Conservation (phyloP, 2,113 vertebrate species). For the Anseranas semipalmata region DNA sequence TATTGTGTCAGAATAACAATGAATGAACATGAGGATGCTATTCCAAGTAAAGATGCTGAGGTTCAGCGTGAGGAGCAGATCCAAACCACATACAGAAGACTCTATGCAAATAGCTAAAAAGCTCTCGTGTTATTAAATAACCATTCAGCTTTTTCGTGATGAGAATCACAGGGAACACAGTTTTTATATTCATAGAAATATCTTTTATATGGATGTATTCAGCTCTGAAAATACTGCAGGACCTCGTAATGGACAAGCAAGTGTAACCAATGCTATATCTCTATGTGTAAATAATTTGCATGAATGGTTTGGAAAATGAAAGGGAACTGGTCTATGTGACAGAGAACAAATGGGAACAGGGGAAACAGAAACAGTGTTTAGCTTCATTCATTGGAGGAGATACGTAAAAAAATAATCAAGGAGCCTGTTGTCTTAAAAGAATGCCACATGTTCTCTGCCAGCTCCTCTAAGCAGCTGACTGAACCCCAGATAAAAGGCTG, state of each 20-base stretch:
- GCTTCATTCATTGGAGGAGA: neutral
- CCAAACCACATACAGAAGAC: neutral
- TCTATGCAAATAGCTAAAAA: neutral
- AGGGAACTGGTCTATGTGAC: neutral
- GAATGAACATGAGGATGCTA: neutral
- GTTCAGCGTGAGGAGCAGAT: neutral
- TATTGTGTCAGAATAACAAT: neutral
- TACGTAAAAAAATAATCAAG: neutral
- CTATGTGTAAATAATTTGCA: neutral
- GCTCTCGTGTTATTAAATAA: neutral
- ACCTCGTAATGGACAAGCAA: neutral
- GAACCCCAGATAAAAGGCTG: neutral
- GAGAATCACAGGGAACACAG: neutral
- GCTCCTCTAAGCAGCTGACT: neutral
- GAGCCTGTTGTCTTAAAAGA: neutral
- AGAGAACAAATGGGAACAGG: neutral
- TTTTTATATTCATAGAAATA: neutral
- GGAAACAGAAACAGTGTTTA: neutral
- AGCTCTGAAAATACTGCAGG: neutral
- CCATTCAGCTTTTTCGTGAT: neutral
- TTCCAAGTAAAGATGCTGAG: neutral
- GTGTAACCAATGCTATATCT: neutral
- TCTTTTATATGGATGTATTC: conserved; percentile 26
- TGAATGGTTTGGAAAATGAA: neutral
- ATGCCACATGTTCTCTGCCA: neutral